Evolutionary conservation across 2,113 vertebrate species (phyloP), one percentile per base, ranked within the genome.

Genomic region (Naja naja): DNA sequence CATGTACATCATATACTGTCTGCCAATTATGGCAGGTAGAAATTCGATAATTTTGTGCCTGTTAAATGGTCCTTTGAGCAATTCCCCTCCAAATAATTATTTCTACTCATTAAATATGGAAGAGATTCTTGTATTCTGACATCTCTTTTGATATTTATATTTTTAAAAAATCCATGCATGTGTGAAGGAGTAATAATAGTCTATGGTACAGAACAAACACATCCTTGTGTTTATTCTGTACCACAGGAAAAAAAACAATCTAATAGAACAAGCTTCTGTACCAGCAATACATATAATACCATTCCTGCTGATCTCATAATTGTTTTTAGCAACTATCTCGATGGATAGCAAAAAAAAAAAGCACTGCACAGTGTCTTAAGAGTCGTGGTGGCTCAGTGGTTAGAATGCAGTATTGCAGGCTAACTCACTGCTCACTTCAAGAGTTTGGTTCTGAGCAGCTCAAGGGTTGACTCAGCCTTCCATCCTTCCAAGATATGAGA

Each of bases 361-460:
- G 9, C 0, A 0, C 1, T 0, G 0, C 5, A 23, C 5, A 49
- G 12, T 8, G 30, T 60, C n/a, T 52, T 55, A 34, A 69, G 64
- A 69, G 2, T 14, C 5, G 0, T 69, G 12, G 30, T 34, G 30
- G 64, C 14, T 5, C 64, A 69, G 64, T 34, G n/a, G 30, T 69
- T 69, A 69, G 64, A 69, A n/a, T 16, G 64, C 30, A 34, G 64
- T 69, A 16, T 2, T n/a, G 60, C 30, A 69, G 60, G 64, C 30
- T 69, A n/a, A 34, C 5, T 69, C 30, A 34, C 30, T 34, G 64
- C 30, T 69, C 30, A 6, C 14, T 69, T n/a, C n/a, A n/a, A n/a
- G n/a, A n/a, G n/a, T n/a, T n/a, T n/a, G n/a, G n/a, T n/a, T n/a
- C n/a, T 69, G 64, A 34, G 5, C n/a, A n/a, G 14, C 30, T 69